Evolutionary conservation across 2,113 vertebrate species (phyloP), one percentile per base, ranked within the genome.

Genomic region (Campylorhamphus procurvoides): DNA sequence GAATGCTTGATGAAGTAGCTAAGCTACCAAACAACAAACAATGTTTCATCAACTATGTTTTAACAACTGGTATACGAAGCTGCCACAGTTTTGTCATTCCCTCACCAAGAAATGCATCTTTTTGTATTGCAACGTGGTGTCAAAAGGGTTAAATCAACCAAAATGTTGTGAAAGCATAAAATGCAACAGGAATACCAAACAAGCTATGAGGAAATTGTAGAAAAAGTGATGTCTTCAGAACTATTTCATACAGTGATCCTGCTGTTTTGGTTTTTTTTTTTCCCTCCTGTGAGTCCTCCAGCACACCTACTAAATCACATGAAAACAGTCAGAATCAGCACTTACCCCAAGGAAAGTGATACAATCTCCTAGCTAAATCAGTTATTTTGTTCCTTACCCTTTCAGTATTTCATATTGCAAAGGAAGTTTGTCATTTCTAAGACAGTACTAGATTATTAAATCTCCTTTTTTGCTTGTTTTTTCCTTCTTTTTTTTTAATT

Each of bases 1-100:
- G 96, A 97, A 97, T 97, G 90, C 81, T 80, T 96, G 96, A 96
- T 96, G 88, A 97, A 96, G 93, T 79, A 92, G 75, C 90, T 96
- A 93, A 96, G 86, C 88, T 92, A 79, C 86, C 93, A 85, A 95
- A 90, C 75, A 96, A 95, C 87, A 96, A 96, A 93, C 81, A 95
- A 96, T 92, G 94, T 95, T 94, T 95, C 95, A 96, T 95, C 95
- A 96, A 72, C 88, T 86, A 31, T 69, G 25, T 9, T 94, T 87
- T 91, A 93, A 84, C 64, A 94, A 93, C 71, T 18, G 14, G 42
- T 50, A 11, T 62, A 73, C 64, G 93, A 93, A 86, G 59, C 75
- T 96, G 91, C 50, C 75, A 50, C 83, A 27, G 42, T 53, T 94
- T 91, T 95, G 68, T 84, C 68, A 50, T 92, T 84, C 89, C 42